Base-by-base conservation (phyloP, 30 jellyfish, hydroid and myxozoan genomes). In the Catostylus mosaicus region DNA sequence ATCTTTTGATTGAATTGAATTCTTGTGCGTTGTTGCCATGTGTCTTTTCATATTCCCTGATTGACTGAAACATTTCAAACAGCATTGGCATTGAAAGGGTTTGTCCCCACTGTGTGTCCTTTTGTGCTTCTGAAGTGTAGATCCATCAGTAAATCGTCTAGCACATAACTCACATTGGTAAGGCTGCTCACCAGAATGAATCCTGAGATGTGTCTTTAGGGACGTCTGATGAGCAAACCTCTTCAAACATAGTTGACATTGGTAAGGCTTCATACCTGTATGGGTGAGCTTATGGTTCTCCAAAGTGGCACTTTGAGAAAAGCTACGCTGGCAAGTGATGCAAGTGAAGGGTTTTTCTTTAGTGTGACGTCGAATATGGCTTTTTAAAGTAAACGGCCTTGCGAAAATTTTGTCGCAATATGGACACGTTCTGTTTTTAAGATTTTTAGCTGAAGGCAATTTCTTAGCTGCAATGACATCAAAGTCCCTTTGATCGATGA, bases 1-100 rank as follows among this genome's bases (percentile, higher is more conserved):
- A 40, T 52, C 67, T 52, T 52, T 52, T n/a, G 6, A 19, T 24
- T 68, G 65, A 6, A 68, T 34, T 48, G 37, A 27, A 20, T 51
- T 56, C 35, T 87, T 77, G 50, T 87, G 96, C 30, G 91, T 72
- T 11, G 89, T 73, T 43, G 90, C 76, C 90, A 78, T 78, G 46
- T 88, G 97, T 29, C 97, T 79, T 30, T 72, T 67, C 97, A 88
- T 88, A 63, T 88, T 88, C 30, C 97, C 97, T 11, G 97, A 79
- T 60, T 88, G 97, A 35, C 93, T 75, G 85, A 88, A 88, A 14
- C 83, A 36, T 81, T 70, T 78, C 24, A 54, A 46, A 40, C 97
- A 88, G 63, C 46, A 73, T 0, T 71, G 80, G 34, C 97, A 88
- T 22, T 30, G 71, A 67, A 76, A 88, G 0, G 97, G 97, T 30